A percentile compares a stretch with the other conserved stretches of the same genome.
Conservation (phyloP, 2,888 invertebrate genomes). For the Drosophila hamatofila region DNA sequence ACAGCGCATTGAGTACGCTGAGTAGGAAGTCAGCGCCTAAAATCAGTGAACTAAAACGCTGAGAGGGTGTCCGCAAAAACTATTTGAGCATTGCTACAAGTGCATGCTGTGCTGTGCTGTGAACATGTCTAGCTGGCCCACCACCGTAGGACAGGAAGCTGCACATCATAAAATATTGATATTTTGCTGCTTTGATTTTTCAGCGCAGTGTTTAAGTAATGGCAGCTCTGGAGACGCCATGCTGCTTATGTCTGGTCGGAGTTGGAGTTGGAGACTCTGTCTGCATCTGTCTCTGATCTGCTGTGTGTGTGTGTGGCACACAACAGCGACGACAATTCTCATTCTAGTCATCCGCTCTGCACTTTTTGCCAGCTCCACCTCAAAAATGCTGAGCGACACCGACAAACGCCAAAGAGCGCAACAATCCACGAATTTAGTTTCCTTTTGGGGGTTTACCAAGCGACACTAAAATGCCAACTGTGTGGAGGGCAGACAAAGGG, state of each 20-base stretch:
- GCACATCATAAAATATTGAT: slow-evolving; percentile 82
- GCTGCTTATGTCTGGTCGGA: slow-evolving; percentile 22
- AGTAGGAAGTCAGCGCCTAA: slow-evolving; percentile 71
- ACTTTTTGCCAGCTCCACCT: slow-evolving; percentile 55
- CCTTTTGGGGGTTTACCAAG: slow-evolving; percentile 63
- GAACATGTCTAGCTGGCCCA: slow-evolving; percentile 18
- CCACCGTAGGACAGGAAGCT: slow-evolving; percentile 66
- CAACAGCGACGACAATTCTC: slow-evolving; percentile 63
- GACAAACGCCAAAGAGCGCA: slow-evolving; percentile 75
- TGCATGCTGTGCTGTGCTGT: slow-evolving; percentile 67
- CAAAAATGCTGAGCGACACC: slow-evolving; percentile 49
- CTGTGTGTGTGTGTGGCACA: slow-evolving; percentile 16
- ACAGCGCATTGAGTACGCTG: slow-evolving; percentile 42
- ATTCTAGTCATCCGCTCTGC: slow-evolving; percentile 59
- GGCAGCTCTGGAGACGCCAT: slow-evolving; percentile 52
- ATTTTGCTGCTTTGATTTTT: slow-evolving; percentile 79
- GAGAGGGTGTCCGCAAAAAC: slow-evolving; percentile 53
- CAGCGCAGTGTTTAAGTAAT: slow-evolving; percentile 75
- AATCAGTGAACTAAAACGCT: slow-evolving; percentile 79
- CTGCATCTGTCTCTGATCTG: slow-evolving; percentile 17
- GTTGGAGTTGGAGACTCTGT: background rate
- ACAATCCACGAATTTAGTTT: slow-evolving; percentile 80
- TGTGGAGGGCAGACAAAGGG: slow-evolving; percentile 48
- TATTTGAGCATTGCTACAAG: slow-evolving; percentile 65
- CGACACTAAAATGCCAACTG: slow-evolving; percentile 72